A percentile compares a stretch with the other conserved stretches of the same genome.
Evolutionary conservation across 2,797 vertebrate species (phyloP).

Genomic region (Peromyscus eremicus): DNA sequence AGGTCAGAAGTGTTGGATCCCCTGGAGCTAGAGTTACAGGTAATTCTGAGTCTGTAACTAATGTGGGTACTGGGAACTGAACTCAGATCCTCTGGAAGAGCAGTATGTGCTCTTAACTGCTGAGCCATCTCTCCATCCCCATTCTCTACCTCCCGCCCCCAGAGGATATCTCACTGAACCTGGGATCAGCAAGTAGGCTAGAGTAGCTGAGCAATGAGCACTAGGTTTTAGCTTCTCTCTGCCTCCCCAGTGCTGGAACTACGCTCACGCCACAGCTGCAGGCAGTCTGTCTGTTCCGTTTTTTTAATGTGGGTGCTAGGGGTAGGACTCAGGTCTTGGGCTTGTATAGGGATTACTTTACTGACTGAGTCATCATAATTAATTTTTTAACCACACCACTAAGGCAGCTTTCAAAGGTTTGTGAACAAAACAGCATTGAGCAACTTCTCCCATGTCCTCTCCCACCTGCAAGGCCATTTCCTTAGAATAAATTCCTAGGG

Average conservation of each 20-base stretch:
- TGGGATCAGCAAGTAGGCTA: not conserved
- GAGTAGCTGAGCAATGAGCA: not conserved
- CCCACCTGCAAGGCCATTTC: fast-evolving
- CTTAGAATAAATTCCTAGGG: not conserved
- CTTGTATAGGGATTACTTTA: not conserved
- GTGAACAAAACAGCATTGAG: not conserved
- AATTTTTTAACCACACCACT: not conserved
- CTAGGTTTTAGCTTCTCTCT: not conserved
- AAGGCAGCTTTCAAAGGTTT: not conserved
- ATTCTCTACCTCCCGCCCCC: not conserved
- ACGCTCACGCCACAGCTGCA: too few species aligned
- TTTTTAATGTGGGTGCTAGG: not conserved
- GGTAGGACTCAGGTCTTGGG: not conserved
- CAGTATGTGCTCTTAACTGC: not conserved
- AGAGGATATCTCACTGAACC: not conserved
- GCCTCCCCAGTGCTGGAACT: not conserved
- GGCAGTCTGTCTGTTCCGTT: too few species aligned
- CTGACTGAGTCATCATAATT: not conserved
- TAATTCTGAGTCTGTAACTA: not conserved
- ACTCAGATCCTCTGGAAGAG: not conserved
- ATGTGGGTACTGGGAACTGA: not conserved
- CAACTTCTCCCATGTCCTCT: not conserved
- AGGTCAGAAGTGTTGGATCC: not conserved
- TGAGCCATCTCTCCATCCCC: not conserved
- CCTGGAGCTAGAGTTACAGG: not conserved